Evolutionary conservation across 2,113 vertebrate genomes (phyloP).

Genomic region (Nothocercus julius): DNA sequence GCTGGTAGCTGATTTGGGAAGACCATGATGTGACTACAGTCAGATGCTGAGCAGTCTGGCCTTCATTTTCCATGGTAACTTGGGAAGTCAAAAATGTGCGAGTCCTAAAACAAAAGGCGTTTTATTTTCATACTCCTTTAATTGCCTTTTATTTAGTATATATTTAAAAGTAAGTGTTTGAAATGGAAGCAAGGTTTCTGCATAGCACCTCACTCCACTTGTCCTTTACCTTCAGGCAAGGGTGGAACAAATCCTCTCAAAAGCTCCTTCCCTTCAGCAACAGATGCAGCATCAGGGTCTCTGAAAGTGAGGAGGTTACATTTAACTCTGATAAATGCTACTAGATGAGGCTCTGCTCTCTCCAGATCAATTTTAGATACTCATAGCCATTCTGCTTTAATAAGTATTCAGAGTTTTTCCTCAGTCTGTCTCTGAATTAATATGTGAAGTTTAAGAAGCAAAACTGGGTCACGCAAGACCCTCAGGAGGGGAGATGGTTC

Average conservation of each 20-base stretch:
- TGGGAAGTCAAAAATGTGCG: slow-evolving; percentile 2
- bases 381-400: neutral
- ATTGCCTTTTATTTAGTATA: neutral
- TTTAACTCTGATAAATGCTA: neutral
- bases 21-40: fast-evolving
- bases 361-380: neutral
- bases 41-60: neutral
- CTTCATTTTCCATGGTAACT: neutral
- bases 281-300: neutral
- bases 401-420: neutral
- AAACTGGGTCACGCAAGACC: neutral
- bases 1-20: neutral
- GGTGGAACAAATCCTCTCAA: neutral
- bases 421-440: neutral
- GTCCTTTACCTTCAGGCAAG: neutral
- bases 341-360: neutral
- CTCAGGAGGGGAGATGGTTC: neutral
- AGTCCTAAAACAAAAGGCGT: neutral
- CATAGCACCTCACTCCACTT: neutral
- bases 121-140: neutral
- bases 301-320: neutral
- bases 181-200: neutral
- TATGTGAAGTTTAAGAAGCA: neutral
- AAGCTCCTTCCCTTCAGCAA: neutral
- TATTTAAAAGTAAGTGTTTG: neutral